These are phyloP conservation scores for Benitochromis conjunctus DNA, from an alignment of 2,113 vertebrate genomes.

Conservation along the genomic window DNA sequence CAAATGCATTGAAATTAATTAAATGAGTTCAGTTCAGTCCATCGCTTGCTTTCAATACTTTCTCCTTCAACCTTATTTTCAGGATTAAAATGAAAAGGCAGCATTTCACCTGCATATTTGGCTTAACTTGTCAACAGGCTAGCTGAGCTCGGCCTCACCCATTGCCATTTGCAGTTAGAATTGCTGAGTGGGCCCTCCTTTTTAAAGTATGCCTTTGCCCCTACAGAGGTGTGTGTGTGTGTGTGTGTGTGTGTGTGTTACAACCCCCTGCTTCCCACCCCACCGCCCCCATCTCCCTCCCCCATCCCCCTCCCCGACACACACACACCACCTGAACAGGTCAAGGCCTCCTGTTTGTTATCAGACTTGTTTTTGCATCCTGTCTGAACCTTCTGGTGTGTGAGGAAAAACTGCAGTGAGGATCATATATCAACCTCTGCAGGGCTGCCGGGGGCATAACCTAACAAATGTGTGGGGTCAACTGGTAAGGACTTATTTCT, in stretches of 20 bases:
- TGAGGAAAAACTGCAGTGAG: slow-evolving; percentile 46
- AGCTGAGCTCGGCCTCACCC: slow-evolving; percentile 1
- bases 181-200: slow-evolving; percentile 76
- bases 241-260: background rate
- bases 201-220: slow-evolving; percentile 24
- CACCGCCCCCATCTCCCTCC: background rate
- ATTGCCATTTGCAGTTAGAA: slow-evolving; percentile 60
- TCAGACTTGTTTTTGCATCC: slow-evolving; percentile 67
- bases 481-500: slow-evolving; percentile 73
- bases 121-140: slow-evolving; percentile 40
- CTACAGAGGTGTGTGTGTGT: background rate
- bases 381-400: slow-evolving; percentile 74
- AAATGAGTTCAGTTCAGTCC: background rate
- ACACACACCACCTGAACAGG: background rate
- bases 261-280: background rate
- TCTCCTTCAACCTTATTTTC: background rate
- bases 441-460: slow-evolving; percentile 68
- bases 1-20: background rate
- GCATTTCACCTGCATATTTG: background rate
- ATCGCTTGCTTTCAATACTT: too few relatives aligned
- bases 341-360: slow-evolving; percentile 69
- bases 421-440: slow-evolving; percentile 72
- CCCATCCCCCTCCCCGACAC: background rate
- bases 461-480: slow-evolving; percentile 82
- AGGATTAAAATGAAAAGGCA: background rate